Evolutionary conservation across 2,113 vertebrate species (phyloP).

Genomic region (Rutilus rutilus): DNA sequence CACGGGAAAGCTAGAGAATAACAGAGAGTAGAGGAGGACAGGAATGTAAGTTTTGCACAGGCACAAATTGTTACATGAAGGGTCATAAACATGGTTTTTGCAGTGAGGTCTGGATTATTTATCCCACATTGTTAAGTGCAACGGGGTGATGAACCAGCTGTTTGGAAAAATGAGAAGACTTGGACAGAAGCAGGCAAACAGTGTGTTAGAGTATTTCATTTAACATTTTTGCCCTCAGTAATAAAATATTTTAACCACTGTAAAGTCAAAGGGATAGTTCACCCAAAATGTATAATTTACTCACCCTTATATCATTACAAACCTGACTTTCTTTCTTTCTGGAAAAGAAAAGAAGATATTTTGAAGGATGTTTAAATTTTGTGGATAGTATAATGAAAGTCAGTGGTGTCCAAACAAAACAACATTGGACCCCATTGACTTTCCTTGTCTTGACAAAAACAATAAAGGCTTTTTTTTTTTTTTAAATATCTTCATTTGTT

Average conservation of each 20-base stretch:
- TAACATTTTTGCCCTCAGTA: neutral
- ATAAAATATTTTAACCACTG: neutral
- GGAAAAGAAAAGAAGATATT: neutral
- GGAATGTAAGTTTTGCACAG: slow-evolving; percentile 27
- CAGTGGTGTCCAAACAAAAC: neutral
- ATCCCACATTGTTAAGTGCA: slow-evolving; percentile 10
- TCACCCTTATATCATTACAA: neutral
- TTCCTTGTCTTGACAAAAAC: neutral
- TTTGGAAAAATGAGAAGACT: slow-evolving; percentile 22
- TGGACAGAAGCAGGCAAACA: neutral
- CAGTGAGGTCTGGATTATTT: slow-evolving; percentile 31
- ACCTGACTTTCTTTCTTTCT: neutral
- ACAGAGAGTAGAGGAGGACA: neutral
- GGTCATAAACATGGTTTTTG: slow-evolving; percentile 31
- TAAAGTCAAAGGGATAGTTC: neutral
- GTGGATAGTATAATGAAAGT: neutral
- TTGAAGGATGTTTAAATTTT: neutral
- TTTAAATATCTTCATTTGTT: neutral
- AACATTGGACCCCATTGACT: neutral
- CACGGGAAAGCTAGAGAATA: slow-evolving; percentile 18
- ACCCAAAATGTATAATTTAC: neutral
- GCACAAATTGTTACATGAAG: slow-evolving; percentile 22
- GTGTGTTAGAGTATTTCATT: neutral
- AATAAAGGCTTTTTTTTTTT: neutral
- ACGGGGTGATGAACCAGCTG: neutral